These are phyloP conservation scores for Heliconius erato DNA, from an alignment of 2,888 invertebrate species.

Conservation along the genomic window DNA sequence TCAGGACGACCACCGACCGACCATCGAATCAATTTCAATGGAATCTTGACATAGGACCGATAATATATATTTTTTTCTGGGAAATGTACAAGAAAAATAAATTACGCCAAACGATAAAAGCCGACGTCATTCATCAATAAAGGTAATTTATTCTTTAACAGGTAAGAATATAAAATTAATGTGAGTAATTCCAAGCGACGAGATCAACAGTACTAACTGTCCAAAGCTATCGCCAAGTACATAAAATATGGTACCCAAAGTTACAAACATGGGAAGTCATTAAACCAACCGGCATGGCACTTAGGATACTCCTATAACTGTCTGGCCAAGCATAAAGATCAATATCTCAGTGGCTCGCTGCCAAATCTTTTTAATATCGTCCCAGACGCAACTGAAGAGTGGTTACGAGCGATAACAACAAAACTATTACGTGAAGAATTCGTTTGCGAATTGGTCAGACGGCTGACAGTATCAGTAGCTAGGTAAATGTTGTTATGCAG, in stretches of 20 bases:
- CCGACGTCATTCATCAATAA: conserved; percentile 59
- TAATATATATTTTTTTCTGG: conserved; percentile 57
- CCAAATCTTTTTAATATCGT: conserved; percentile 86
- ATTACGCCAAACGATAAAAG: conserved; percentile 58
- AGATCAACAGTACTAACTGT: conserved; percentile 70
- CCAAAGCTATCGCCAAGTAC: conserved; percentile 67
- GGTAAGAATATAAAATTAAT: conserved; percentile 58
- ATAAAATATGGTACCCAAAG: conserved; percentile 76
- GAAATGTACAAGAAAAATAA: conserved; percentile 56
- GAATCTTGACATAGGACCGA: conserved; percentile 58
- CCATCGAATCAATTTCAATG: conserved; percentile 60
- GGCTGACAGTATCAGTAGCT: conserved; percentile 60
- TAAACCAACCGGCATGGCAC: conserved; percentile 80
- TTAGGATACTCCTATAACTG: conserved; percentile 80
- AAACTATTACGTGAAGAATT: conserved; percentile 81
- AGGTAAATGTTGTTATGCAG: conserved; percentile 81
- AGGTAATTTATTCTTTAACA: conserved; percentile 56
- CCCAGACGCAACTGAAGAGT: conserved; percentile 79
- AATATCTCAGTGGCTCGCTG: conserved; percentile 83
- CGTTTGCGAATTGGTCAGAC: conserved; percentile 73
- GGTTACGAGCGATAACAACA: conserved; percentile 83
- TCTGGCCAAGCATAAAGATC: conserved; percentile 85
- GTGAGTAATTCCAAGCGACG: conserved; percentile 59
- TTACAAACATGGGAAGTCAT: conserved; percentile 84
- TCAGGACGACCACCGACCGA: conserved; percentile 57